Percentiles rank a stretch among this genome's conserved stretches.
phyloP scores from a whole-genome alignment of 2,888 invertebrate species.

The Chaitophorus viminalis region DNA sequence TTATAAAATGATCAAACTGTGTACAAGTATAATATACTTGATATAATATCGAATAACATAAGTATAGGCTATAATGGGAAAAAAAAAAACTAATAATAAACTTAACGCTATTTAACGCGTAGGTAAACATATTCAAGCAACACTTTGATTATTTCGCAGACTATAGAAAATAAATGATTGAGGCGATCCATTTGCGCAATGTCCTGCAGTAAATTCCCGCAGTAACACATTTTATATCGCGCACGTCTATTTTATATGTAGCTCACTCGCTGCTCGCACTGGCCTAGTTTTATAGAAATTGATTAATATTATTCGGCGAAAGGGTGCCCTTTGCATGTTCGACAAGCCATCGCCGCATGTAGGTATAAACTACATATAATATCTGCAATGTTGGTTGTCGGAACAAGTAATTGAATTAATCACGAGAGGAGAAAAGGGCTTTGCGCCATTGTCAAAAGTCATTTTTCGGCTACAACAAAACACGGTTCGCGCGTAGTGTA shows the following conservation, averaged over 20 bases:
- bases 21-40: too few species aligned
- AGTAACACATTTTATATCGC: not conserved
- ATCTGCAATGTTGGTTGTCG: slow-evolving; percentile 44
- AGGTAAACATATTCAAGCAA: too few species aligned
- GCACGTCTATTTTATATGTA: not conserved
- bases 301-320: slow-evolving; percentile 34
- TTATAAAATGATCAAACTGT: too few species aligned
- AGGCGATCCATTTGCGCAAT: not conserved
- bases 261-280: not conserved
- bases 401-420: slow-evolving; percentile 54
- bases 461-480: slow-evolving; percentile 39
- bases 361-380: slow-evolving; percentile 19
- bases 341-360: slow-evolving; percentile 33
- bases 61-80: too few species aligned
- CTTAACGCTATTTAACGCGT: too few species aligned
- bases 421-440: slow-evolving; percentile 45
- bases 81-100: too few species aligned
- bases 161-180: too few species aligned
- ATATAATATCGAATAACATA: too few species aligned
- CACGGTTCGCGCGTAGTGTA: not conserved
- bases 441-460: slow-evolving; percentile 9
- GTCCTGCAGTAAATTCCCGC: not conserved
- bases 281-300: slow-evolving; percentile 26
- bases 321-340: slow-evolving; percentile 34
- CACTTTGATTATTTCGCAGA: too few species aligned